phyloP scores from a whole-genome alignment of 2,797 vertebrate genomes.

The Schizopygopsis malacanthus region DNA sequence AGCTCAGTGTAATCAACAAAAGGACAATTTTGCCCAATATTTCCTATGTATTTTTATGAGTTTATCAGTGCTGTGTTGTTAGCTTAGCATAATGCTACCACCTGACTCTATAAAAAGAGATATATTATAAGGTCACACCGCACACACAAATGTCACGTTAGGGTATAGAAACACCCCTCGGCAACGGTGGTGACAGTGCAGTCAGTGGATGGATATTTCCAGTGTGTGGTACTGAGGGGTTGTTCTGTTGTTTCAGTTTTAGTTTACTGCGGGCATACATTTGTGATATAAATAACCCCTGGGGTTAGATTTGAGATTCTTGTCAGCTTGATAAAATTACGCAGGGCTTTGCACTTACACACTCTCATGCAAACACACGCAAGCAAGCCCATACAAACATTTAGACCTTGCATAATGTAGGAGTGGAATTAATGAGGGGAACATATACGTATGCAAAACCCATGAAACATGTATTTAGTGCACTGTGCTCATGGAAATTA shows the following conservation, averaged over 20 bases:
- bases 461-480: not conserved
- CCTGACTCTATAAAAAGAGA: not conserved
- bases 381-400: not conserved
- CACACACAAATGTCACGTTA: not conserved
- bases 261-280: constrained; percentile 15
- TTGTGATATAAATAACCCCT: constrained; percentile 2
- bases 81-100: not conserved
- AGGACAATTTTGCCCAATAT: not conserved
- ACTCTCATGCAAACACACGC: not conserved
- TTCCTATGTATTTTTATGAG: not conserved
- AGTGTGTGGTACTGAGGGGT: constrained; percentile 22
- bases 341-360: not conserved
- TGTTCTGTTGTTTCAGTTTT: constrained; percentile 32
- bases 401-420: not conserved
- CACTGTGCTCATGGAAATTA: not conserved
- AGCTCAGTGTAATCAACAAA: not conserved
- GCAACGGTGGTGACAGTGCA: constrained; percentile 13
- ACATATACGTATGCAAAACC: not conserved
- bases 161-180: not conserved
- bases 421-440: not conserved
- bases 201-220: constrained; percentile 36
- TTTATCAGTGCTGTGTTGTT: not conserved
- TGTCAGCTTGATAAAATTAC: not conserved
- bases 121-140: not conserved
- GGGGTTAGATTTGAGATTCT: not conserved